Base-by-base conservation (phyloP, 2,113 vertebrate species). In the Vidua macroura region DNA sequence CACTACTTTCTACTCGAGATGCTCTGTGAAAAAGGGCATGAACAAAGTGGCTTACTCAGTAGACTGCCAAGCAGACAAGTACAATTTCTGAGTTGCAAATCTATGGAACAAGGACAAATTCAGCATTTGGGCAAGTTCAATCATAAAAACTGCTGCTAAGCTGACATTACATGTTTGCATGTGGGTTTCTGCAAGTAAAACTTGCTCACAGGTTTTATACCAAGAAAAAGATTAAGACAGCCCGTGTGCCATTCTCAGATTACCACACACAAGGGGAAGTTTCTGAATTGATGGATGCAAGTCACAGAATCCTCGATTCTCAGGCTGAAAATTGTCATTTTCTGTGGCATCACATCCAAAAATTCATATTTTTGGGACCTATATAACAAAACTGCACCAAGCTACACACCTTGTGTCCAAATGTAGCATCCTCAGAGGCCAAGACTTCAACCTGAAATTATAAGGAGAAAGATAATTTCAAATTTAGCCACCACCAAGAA, bases 361-460 rank as follows among this genome's bases (percentile, higher is more conserved):
- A 68, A 55, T 68, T 64, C 37, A 48, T 86, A 81, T 5, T 68
- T 63, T 80, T 33, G 82, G 58, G 58, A 72, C 88, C 96, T 94
- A 43, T 3, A 35, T 23, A 86, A 76, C 27, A 83, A 86, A 95
- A 92, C 92, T 86, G 75, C 94, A 92, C 83, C 95, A 94, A 92
- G 95, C 96, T 78, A 98, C 97, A 98, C 97, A 98, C 97, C 97
- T 97, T 97, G 96, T 96, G 96, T 98, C 97, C 97, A 96, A 97
- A 97, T 95, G 97, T 95, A 83, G 96, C 86, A 96, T 97, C 97
- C 95, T 98, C 92, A 12, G 94, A 97, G 95, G 97, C 84, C 97
- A 98, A 97, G 95, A 96, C 96, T 97, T 97, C 97, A 95, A 96
- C 96, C 96, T 97, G 97, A 92, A 98, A 97, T 96, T 95, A 75